Evolutionary conservation across 2,888 invertebrate species (phyloP).

Genomic region (Zeuzera pyrina): DNA sequence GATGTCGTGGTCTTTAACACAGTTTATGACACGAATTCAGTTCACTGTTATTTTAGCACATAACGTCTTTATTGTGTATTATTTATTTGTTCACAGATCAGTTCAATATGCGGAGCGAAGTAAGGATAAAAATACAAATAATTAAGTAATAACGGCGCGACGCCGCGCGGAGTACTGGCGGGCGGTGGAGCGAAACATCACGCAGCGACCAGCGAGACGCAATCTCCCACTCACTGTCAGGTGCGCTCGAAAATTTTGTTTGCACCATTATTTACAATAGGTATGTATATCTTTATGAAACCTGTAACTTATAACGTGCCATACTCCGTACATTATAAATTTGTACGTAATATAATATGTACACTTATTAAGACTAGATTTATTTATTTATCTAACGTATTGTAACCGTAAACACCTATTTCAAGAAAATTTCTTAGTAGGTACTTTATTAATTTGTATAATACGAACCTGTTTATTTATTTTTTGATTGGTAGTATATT

Average conservation of each 20-base stretch:
- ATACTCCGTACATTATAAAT: too few species aligned
- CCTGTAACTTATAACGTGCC: too few species aligned
- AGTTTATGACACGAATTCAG: constrained; percentile 25
- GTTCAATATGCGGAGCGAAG: constrained; percentile 34
- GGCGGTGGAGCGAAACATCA: constrained; percentile 17
- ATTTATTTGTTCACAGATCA: constrained; percentile 38
- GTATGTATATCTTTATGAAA: too few species aligned
- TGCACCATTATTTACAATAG: too few species aligned
- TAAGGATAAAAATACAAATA: constrained; percentile 12
- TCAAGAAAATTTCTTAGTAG: too few species aligned
- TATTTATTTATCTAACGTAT: too few species aligned
- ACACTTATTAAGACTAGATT: too few species aligned
- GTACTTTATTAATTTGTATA: too few species aligned
- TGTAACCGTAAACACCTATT: too few species aligned
- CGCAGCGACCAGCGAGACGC: constrained; percentile 28
- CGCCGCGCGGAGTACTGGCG: constrained; percentile 48
- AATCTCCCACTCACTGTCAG: constrained; percentile 23
- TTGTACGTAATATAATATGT: too few species aligned
- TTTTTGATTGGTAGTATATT: too few species aligned
- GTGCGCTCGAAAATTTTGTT: constrained; percentile 21
- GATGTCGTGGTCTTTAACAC: constrained; percentile 34
- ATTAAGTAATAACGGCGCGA: constrained; percentile 23
- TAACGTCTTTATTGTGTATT: constrained; percentile 29
- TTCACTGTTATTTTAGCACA: constrained; percentile 39
- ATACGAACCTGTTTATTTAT: too few species aligned